Evolutionary conservation across 2,113 vertebrate genomes (phyloP), one percentile per base, ranked within the genome.

Genomic region (Daphoenositta chrysoptera): DNA sequence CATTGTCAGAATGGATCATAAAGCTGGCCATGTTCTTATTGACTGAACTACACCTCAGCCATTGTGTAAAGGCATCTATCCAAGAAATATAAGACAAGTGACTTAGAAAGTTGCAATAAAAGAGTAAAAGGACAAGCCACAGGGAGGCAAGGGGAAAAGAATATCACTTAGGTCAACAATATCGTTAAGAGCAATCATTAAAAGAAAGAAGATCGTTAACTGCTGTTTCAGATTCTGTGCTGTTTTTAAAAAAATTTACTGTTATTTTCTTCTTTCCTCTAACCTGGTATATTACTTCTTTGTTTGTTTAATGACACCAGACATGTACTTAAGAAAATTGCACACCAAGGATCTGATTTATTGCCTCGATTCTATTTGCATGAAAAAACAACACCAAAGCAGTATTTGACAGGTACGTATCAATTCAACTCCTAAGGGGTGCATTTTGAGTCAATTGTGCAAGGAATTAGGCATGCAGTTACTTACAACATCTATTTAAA

Each of bases 221-320:
- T 71, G 21, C 15, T 87, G 54, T 77, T 92, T 91, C 50, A 75
- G 73, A 77, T 87, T 94, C 57, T 94, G 51, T 39, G 11, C 8
- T 24, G 63, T 83, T 87, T 56, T 84, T 75, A 85, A 89, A 90
- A 72, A 58, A 73, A 68, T 53, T 33, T 27, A 28, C 30, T 68
- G 39, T 21, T 95, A 91, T 87, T 90, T 63, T 37, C 15, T 83
- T 90, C 71, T 80, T 96, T 96, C 30, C 42, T 89, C 68, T 73
- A 96, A 70, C 28, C 44, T 94, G 79, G 16, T 73, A 21, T 83
- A 78, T 91, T 94, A 72, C 69, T 92, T 81, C 66, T 92, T 72
- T 95, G 23, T 95, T 97, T 97, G 57, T 83, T 97, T 93, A 94
- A 91, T 96, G 79, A 93, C 58, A 94, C 78, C 39, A 96, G 69